A percentile compares a stretch with the other conserved stretches of the same genome.
These are phyloP conservation scores for Panzeria rudis DNA, from an alignment of 2,888 invertebrate genomes.

Conservation along the genomic window DNA sequence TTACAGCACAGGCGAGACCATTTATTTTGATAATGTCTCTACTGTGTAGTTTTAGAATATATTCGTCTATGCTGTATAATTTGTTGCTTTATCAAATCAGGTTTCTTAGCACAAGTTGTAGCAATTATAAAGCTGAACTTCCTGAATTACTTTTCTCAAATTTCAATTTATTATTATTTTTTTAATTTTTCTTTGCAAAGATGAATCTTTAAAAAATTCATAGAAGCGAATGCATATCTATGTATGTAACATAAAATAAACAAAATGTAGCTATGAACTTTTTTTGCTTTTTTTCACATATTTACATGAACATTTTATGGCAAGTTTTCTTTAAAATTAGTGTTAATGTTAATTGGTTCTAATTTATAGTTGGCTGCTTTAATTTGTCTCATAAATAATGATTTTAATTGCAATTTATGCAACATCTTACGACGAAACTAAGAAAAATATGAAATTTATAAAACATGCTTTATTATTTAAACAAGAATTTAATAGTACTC, in stretches of 20 bases:
- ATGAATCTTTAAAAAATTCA: not conserved
- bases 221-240: conserved; percentile 9
- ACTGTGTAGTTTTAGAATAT: not conserved
- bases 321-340: conserved; percentile 19
- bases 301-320: not conserved
- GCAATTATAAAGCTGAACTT: conserved; percentile 37
- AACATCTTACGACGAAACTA: not conserved
- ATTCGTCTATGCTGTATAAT: not conserved
- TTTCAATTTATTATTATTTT: not conserved
- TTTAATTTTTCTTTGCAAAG: not conserved
- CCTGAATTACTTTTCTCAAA: conserved; percentile 20
- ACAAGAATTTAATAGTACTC: not conserved
- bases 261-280: not conserved
- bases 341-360: conserved; percentile 28
- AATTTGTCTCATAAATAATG: conserved; percentile 40
- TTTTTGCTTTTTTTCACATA: not conserved
- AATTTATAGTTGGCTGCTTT: conserved; percentile 27
- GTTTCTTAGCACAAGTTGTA: conserved; percentile 4
- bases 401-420: conserved; percentile 26
- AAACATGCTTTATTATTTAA: not conserved
- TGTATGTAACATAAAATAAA: not conserved
- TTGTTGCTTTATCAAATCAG: not conserved
- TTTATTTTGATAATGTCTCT: no score
- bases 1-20: no score
- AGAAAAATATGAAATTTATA: not conserved